A percentile compares a stretch with the other conserved stretches of the same genome.
These are phyloP conservation scores for Drosophila sulfurigaster DNA, from an alignment of 1,140 invertebrate species.

Conservation along the genomic window DNA sequence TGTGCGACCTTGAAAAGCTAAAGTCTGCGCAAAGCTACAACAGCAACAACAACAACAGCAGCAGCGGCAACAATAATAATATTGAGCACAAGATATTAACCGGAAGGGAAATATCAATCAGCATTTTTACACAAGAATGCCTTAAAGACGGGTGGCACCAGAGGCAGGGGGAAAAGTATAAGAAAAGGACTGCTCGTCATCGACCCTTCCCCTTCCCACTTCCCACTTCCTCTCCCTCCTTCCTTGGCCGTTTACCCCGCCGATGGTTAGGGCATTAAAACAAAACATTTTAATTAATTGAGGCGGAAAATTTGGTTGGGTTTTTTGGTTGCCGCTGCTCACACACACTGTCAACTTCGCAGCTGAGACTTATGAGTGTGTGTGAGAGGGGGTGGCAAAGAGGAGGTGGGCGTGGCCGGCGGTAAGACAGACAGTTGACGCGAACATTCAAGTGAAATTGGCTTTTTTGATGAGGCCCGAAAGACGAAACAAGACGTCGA, in stretches of 20 bases:
- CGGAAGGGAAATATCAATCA: slow-evolving; percentile 77
- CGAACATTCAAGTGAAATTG: slow-evolving; percentile 42
- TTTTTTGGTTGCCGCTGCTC: slow-evolving; percentile 7
- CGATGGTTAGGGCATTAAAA: slow-evolving; percentile 55
- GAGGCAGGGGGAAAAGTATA: neutral
- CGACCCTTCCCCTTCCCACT: neutral
- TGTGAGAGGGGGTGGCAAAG: neutral
- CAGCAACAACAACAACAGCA: slow-evolving; percentile 12
- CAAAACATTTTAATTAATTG: slow-evolving; percentile 81
- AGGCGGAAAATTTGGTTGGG: slow-evolving; percentile 64
- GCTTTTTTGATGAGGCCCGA: slow-evolving; percentile 38
- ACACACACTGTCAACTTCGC: slow-evolving; percentile 4
- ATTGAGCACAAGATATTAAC: slow-evolving; percentile 62
- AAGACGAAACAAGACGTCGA: slow-evolving; percentile 19
- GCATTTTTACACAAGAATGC: slow-evolving; percentile 75
- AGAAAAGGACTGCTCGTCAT: slow-evolving; percentile 31
- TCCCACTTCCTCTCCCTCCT: neutral
- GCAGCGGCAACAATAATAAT: slow-evolving; percentile 8
- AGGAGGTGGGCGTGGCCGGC: slow-evolving; percentile 6
- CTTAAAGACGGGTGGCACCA: slow-evolving; percentile 1
- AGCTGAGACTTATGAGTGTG: slow-evolving; percentile 25
- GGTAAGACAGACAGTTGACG: slow-evolving; percentile 21
- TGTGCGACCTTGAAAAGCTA: slow-evolving; percentile 66
- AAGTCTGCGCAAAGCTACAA: slow-evolving; percentile 18
- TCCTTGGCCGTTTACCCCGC: neutral